phyloP scores from a whole-genome alignment of 2,797 vertebrate species.

The Chiloscyllium punctatum region DNA sequence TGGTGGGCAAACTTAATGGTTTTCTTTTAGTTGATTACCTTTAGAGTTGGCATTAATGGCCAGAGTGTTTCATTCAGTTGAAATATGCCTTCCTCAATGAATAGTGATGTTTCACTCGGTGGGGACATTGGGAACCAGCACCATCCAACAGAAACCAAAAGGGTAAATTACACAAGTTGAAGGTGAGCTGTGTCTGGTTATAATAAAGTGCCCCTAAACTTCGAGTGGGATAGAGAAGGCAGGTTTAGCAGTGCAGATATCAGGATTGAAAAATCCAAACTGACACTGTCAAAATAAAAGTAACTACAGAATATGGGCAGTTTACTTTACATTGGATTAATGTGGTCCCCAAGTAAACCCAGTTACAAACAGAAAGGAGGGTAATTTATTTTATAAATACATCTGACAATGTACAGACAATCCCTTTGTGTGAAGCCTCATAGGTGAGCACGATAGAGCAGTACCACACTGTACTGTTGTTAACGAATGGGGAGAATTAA shows the following conservation, averaged over 20 bases:
- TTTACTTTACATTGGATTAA: background rate
- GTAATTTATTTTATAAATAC: background rate
- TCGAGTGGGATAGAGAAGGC: background rate
- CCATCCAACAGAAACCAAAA: too few relatives aligned
- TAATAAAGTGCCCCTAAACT: background rate
- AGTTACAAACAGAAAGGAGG: background rate
- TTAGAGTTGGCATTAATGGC: too few relatives aligned
- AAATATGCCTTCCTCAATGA: too few relatives aligned
- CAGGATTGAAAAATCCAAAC: background rate
- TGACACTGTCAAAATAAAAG: background rate
- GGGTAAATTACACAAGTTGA: background rate
- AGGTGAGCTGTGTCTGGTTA: background rate
- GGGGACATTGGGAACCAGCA: too few relatives aligned
- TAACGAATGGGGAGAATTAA: background rate
- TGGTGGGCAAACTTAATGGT: background rate
- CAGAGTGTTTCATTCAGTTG: too few relatives aligned
- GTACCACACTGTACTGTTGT: background rate
- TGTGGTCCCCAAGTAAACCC: background rate
- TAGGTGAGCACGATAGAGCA: background rate
- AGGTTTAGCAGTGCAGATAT: background rate
- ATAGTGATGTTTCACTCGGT: too few relatives aligned
- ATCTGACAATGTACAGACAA: background rate
- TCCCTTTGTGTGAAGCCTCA: background rate
- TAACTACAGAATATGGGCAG: background rate
- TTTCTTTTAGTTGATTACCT: too few relatives aligned